Conservation (phyloP, 2,113 vertebrate species). For the Petrocephalus zakoni region DNA sequence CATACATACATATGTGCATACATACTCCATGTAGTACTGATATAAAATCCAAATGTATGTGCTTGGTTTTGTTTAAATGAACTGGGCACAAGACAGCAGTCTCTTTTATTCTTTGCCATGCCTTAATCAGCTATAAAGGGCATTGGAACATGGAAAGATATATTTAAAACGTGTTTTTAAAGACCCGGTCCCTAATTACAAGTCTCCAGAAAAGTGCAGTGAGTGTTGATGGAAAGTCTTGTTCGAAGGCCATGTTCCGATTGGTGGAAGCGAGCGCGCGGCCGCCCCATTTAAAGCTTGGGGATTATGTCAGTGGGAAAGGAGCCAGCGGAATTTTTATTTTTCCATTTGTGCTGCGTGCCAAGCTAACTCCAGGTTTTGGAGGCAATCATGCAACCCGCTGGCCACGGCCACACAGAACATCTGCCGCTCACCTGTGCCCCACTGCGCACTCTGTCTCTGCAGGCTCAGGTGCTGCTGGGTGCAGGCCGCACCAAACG, state of each 20-base stretch:
- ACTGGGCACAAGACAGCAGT: not conserved
- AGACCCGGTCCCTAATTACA: not conserved
- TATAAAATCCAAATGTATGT: not conserved
- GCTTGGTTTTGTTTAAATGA: slow-evolving; percentile 4
- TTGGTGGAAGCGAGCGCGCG: not conserved
- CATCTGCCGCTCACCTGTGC: not conserved
- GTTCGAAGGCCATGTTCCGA: not conserved
- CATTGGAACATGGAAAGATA: not conserved
- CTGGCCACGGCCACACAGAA: not conserved
- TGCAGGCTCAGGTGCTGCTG: not conserved
- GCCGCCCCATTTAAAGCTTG: not conserved
- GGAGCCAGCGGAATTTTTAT: not conserved
- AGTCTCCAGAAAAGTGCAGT: not conserved
- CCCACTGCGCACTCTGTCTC: not conserved
- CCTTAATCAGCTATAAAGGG: slow-evolving; percentile 18
- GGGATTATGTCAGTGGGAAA: not conserved
- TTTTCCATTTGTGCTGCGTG: not conserved
- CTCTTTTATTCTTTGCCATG: slow-evolving; percentile 10
- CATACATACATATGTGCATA: not conserved
- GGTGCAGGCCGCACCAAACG: not conserved
- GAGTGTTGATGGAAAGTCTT: not conserved
- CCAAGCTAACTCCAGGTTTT: not conserved
- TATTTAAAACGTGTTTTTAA: slow-evolving; percentile 17
- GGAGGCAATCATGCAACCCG: not conserved
- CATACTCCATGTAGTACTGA: not conserved